A percentile compares a stretch with the other conserved stretches of the same genome.
These are phyloP conservation scores for Erythrocercus mccallii DNA, from an alignment of 2,113 vertebrate species.

Conservation along the genomic window DNA sequence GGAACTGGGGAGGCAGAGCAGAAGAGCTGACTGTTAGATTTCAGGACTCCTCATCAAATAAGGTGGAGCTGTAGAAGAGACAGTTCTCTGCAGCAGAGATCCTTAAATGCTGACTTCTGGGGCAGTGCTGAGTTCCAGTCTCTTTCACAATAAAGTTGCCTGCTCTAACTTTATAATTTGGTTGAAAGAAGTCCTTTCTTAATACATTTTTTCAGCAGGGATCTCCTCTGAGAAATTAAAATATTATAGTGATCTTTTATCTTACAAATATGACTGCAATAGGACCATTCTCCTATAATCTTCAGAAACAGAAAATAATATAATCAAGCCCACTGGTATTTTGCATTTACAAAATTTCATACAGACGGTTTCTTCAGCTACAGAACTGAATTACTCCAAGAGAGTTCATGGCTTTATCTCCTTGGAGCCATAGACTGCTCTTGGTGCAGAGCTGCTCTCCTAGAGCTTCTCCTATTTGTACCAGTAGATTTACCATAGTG, in stretches of 20 bases:
- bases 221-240: constrained; percentile 55
- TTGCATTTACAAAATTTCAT: not conserved
- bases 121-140: not conserved
- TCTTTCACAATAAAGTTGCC: constrained; percentile 16
- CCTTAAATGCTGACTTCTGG: constrained; percentile 47
- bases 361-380: not conserved
- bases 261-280: constrained; percentile 32
- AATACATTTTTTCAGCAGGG: constrained; percentile 1
- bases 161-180: constrained; percentile 26
- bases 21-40: constrained; percentile 47
- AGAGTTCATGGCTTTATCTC: not conserved
- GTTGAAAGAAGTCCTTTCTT: constrained; percentile 26
- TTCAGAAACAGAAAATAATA: constrained; percentile 15
- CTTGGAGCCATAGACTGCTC: not conserved
- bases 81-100: constrained; percentile 40
- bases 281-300: not conserved
- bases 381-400: not conserved
- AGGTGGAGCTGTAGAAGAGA: constrained; percentile 42
- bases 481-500: not conserved
- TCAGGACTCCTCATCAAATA: constrained; percentile 62
- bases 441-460: not conserved
- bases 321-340: not conserved
- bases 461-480: not conserved
- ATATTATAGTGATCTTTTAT: constrained; percentile 3
- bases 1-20: constrained; percentile 43